Evolutionary conservation across 2,113 vertebrate species (phyloP), one percentile per base, ranked within the genome.

Genomic region (Natator depressus): DNA sequence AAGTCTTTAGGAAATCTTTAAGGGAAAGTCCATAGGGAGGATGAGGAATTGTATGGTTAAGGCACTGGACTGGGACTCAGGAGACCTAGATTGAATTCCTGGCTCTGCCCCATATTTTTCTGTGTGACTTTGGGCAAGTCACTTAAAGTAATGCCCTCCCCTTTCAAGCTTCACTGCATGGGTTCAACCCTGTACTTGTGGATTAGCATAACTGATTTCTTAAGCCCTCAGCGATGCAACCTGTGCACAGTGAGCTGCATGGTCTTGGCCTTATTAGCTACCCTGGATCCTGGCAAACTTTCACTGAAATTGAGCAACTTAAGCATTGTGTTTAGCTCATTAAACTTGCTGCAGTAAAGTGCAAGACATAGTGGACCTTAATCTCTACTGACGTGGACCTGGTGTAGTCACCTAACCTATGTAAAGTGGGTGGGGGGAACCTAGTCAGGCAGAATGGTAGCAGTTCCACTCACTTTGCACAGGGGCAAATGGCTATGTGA

Each of bases 381-480:
- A 80, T 88, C 31, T 89, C 86, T 35, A 29, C 22, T 85, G 50
- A 5, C 35, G 93, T 82, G 84, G 20, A 25, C 87, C 24, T 5
- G 72, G 50, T 91, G 90, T 14, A 20, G 47, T 22, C 2, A 1
- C 57, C 89, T 27, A 76, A 76, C 35, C 50, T 49, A 2, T 76
- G 3, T 69, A 22, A 96, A 35, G 12, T 57, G 50, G 65, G 22
- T 8, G 1, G 76, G 85, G 8, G 62, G 79, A 93, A 2, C n/a
- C 5, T 11, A 46, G 2, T 50, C 92, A 53, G 35, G 85, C 84
- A 80, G 19, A 85, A 6, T 24, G 24, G 7, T 12, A 83, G 12
- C 3, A 88, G 83, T 93, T 84, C 6, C 59, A 12, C 53, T 90
- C 7, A 65, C 42, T 96, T 93, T 94, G 13, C 91, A 93, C 76